Conservation (phyloP, 1,140 invertebrate species). For the Anagrus nilaparvatae region DNA sequence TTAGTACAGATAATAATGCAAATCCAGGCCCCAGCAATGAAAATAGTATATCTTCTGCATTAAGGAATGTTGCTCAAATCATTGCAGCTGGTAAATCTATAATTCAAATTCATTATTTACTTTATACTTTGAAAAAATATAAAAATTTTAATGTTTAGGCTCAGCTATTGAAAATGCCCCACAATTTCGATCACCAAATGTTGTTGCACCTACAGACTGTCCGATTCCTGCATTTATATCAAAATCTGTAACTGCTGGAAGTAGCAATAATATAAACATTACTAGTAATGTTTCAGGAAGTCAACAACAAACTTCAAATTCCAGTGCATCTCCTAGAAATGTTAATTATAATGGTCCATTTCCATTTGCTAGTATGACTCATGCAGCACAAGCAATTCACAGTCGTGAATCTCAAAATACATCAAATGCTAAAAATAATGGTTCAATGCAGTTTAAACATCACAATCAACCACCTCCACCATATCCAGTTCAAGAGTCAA, state of each 20-base stretch:
- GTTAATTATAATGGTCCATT: constrained; percentile 54
- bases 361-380: constrained; percentile 84
- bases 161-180: constrained; percentile 35
- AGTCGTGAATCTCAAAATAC: constrained; percentile 40
- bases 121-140: background rate
- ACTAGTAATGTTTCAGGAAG: constrained; percentile 22
- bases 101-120: background rate
- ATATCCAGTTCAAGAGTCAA: constrained; percentile 30
- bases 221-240: constrained; percentile 43
- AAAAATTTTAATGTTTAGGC: constrained; percentile 26
- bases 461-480: constrained; percentile 40
- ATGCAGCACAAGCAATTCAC: constrained; percentile 56
- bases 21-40: constrained; percentile 37
- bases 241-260: constrained; percentile 21
- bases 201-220: constrained; percentile 69
- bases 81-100: constrained; percentile 34
- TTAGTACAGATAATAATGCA: constrained; percentile 26
- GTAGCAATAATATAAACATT: constrained; percentile 4
- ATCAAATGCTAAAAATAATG: constrained; percentile 20
- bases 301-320: constrained; percentile 22
- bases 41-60: constrained; percentile 32
- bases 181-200: constrained; percentile 71
- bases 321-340: constrained; percentile 32
- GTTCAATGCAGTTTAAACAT: constrained; percentile 37
- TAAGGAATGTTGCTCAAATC: constrained; percentile 39